These are phyloP conservation scores for Babylonia areolata DNA, from an alignment of 1,140 invertebrate genomes.

Conservation along the genomic window DNA sequence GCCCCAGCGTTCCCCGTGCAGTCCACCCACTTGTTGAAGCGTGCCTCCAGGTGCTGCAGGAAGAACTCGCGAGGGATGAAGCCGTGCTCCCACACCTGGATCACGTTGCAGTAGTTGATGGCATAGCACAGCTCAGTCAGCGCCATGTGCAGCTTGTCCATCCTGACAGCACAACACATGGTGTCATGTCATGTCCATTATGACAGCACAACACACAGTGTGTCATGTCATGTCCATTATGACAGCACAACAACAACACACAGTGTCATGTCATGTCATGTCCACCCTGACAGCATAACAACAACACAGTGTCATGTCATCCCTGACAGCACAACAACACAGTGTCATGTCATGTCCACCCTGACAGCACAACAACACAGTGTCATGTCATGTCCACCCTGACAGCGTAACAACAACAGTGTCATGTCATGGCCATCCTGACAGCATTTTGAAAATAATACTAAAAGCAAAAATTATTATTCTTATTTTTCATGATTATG, in stretches of 20 bases:
- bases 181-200: too few relatives aligned
- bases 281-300: background rate
- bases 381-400: background rate
- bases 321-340: background rate
- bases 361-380: background rate
- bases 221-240: background rate
- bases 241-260: too few relatives aligned
- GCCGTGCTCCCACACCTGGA: constrained; percentile 99
- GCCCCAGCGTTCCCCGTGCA: too few relatives aligned
- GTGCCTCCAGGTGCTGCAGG: constrained; percentile 94
- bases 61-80: constrained; percentile 99
- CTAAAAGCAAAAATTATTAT: too few relatives aligned
- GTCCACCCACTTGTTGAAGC: constrained; percentile 79
- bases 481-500: too few relatives aligned
- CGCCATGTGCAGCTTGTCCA: constrained; percentile 99
- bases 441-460: too few relatives aligned
- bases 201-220: too few relatives aligned
- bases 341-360: background rate
- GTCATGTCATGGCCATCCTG: too few relatives aligned
- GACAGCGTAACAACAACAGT: background rate
- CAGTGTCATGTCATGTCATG: background rate
- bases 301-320: background rate
- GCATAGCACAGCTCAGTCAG: constrained; percentile 97
- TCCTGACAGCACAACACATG: constrained; percentile 75
- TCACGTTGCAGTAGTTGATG: constrained; percentile 96